These are phyloP conservation scores for Zygaena filipendulae DNA, from an alignment of 2,888 invertebrate species.

Conservation along the genomic window DNA sequence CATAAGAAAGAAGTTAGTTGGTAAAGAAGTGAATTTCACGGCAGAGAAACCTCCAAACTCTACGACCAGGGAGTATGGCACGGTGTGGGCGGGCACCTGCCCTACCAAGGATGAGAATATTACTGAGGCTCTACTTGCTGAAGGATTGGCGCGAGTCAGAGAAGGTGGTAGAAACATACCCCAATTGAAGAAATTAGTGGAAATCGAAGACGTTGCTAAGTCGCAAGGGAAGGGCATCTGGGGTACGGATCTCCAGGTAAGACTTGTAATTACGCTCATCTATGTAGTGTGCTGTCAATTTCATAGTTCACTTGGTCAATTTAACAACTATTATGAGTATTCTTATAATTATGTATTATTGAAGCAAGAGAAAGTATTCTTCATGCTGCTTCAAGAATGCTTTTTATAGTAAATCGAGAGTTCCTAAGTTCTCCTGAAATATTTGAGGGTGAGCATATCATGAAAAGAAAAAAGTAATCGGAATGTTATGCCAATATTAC, in stretches of 20 bases:
- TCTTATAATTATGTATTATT: too few species aligned
- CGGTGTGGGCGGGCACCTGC: constrained; percentile 87
- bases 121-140: constrained; percentile 86
- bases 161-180: constrained; percentile 68
- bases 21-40: constrained; percentile 88
- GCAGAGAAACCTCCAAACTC: constrained; percentile 86
- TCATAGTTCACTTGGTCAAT: neutral
- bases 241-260: constrained; percentile 55
- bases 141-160: constrained; percentile 88
- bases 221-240: constrained; percentile 88
- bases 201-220: constrained; percentile 92
- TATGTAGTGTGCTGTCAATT: too few species aligned
- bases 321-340: too few species aligned
- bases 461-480: too few species aligned
- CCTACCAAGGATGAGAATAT: constrained; percentile 83
- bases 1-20: constrained; percentile 90
- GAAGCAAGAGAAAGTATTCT: neutral
- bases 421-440: too few species aligned
- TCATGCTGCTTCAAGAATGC: too few species aligned
- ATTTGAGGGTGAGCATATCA: too few species aligned
- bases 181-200: constrained; percentile 76
- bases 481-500: too few species aligned
- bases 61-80: constrained; percentile 86
- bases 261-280: constrained; percentile 7
- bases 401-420: too few species aligned